Evolutionary conservation across 2,797 vertebrate genomes (phyloP).

Genomic region (Epinephelus malabaricus): DNA sequence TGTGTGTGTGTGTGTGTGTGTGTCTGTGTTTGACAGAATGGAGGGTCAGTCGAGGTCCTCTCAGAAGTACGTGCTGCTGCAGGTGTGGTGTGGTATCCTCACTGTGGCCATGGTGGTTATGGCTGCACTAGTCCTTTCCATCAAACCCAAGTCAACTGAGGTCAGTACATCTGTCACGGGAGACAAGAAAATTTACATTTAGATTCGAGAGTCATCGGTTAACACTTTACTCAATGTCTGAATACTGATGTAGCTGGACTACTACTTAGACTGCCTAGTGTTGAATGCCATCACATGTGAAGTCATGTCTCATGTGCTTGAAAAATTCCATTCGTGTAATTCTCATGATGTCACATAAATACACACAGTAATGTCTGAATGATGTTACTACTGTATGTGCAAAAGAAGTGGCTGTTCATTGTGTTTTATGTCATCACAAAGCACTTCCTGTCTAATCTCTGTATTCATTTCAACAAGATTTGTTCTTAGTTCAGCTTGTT

Average conservation of each 20-base stretch:
- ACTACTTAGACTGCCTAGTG: too few species aligned
- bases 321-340: background rate
- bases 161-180: slow-evolving; percentile 45
- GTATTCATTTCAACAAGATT: background rate
- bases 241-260: too few species aligned
- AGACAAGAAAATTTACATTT: background rate
- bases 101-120: slow-evolving; percentile 73
- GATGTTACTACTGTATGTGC: background rate
- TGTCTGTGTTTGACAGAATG: slow-evolving; percentile 65
- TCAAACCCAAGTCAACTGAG: slow-evolving; percentile 30
- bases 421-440: background rate
- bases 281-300: background rate
- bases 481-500: background rate
- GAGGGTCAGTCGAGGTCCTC: slow-evolving; percentile 41
- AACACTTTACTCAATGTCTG: too few species aligned
- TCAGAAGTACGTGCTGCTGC: slow-evolving; percentile 71
- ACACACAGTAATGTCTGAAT: background rate
- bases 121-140: slow-evolving; percentile 47
- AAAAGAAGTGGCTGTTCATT: background rate
- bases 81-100: slow-evolving; percentile 81
- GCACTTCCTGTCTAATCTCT: background rate
- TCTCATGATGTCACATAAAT: background rate
- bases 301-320: background rate
- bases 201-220: background rate
- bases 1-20: slow-evolving; percentile 6